Evolutionary conservation across 2,888 invertebrate species (phyloP).

Genomic region (Zhuqinia jingwanae): DNA sequence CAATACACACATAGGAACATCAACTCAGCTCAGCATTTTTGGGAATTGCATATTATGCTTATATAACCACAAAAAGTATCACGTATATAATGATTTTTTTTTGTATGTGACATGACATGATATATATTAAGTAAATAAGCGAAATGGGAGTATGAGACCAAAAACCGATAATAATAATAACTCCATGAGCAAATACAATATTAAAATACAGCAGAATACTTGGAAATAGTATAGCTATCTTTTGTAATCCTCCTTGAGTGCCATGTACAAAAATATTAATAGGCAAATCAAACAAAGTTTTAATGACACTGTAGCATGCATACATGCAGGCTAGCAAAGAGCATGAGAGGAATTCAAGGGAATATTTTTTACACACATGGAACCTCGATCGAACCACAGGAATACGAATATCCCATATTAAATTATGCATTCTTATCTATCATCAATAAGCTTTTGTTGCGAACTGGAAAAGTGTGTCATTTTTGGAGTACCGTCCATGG

Average conservation of each 20-base stretch:
- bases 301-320: not conserved
- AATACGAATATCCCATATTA: too few relatives aligned
- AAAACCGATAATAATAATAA: slow-evolving; percentile 19
- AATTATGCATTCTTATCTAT: too few relatives aligned
- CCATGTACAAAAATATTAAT: not conserved
- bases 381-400: too few relatives aligned
- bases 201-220: not conserved
- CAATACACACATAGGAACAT: too few relatives aligned
- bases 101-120: slow-evolving; percentile 1
- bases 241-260: not conserved
- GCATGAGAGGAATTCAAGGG: too few relatives aligned
- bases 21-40: too few relatives aligned
- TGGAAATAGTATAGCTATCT: not conserved
- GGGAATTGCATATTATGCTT: too few relatives aligned
- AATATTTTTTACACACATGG: too few relatives aligned
- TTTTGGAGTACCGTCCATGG: too few relatives aligned
- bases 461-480: too few relatives aligned
- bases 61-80: not conserved
- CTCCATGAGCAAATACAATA: slow-evolving; percentile 28
- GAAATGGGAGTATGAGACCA: slow-evolving; percentile 21
- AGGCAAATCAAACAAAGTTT: slow-evolving; percentile 13
- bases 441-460: too few relatives aligned
- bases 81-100: slow-evolving; percentile 7
- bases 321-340: too few relatives aligned
- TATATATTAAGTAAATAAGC: slow-evolving; percentile 1